phyloP scores from a whole-genome alignment of 2,888 invertebrate species.

The Dascillus cervinus region DNA sequence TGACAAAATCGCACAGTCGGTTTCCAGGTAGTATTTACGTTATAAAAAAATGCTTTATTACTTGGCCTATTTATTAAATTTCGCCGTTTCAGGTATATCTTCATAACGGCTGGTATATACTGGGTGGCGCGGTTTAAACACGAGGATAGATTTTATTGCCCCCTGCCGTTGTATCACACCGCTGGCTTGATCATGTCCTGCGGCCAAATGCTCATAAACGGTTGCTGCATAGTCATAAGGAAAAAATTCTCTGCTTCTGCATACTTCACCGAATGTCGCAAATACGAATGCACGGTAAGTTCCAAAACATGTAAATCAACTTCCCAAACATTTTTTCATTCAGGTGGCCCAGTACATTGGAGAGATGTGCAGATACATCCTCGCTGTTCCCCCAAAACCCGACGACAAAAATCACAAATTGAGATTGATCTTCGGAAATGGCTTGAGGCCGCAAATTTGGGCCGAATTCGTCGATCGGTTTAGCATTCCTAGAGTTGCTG shows the following conservation, averaged over 20 bases:
- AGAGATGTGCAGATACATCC: slow-evolving; percentile 83
- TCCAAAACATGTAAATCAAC: not conserved
- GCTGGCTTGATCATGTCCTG: slow-evolving; percentile 85
- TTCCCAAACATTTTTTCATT: slow-evolving; percentile 12
- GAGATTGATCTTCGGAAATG: slow-evolving; percentile 86
- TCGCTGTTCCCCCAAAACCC: slow-evolving; percentile 63
- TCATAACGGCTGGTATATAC: slow-evolving; percentile 69
- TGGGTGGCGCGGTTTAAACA: slow-evolving; percentile 57
- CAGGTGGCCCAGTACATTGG: slow-evolving; percentile 85
- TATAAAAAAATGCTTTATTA: no score
- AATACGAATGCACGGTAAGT: slow-evolving; percentile 87
- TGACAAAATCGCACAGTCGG: no score
- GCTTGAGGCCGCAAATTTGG: slow-evolving; percentile 91
- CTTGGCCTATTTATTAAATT: no score
- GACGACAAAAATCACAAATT: slow-evolving; percentile 66
- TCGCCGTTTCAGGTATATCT: slow-evolving; percentile 63
- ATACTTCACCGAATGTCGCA: slow-evolving; percentile 88
- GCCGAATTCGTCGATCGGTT: slow-evolving; percentile 79
- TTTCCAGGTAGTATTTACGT: no score
- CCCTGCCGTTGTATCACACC: slow-evolving; percentile 92
- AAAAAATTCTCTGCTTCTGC: slow-evolving; percentile 91
- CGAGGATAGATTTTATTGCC: slow-evolving; percentile 79
- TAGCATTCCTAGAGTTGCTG: slow-evolving; percentile 73
- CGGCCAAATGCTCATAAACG: slow-evolving; percentile 74
- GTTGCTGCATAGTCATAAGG: slow-evolving; percentile 75